Base-by-base conservation (phyloP, 2,888 invertebrate genomes). In the Brachypterus glaber region DNA sequence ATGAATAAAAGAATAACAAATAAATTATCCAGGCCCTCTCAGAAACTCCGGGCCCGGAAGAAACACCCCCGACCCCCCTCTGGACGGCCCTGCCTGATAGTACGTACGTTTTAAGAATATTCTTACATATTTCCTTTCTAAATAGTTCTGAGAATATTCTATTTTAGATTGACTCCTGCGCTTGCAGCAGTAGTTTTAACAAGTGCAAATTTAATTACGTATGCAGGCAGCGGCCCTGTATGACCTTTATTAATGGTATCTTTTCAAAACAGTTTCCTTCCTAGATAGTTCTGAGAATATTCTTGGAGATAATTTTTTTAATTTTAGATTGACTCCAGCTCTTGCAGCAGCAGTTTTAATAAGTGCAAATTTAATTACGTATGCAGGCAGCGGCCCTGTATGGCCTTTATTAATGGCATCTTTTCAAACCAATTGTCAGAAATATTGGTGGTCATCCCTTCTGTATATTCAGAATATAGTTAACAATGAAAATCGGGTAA, bases 161-260 rank as follows among this genome's bases (percentile, higher is more conserved):
- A n/a, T 49, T 49, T 17, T 40, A 69, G 73, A 51, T 53, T 74
- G 39, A 71, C 72, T 1, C 73, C 74, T 3, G 59, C 70, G 1
- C 63, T 71, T 38, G 63, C 62, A 4, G 57, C 68, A 2, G 54
- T 70, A 14, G 53, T 73, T 21, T 54, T 67, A 1, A 52, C 71
- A 9, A 61, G 63, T 27, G 60, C 67, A 2, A 68, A 69, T 11
- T 51, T 73, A 24, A 44, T 68, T 15, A 61, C 62, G 8, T 66
- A 69, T 46, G 35, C 71, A 17, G 69, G 69, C 2, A 65, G 68
- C n/a, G n/a, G n/a, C n/a, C n/a, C n/a, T n/a, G n/a, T n/a, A n/a
- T n/a, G n/a, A n/a, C n/a, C n/a, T n/a, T n/a, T n/a, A n/a, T n/a
- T n/a, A n/a, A n/a, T n/a, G n/a, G n/a, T n/a, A n/a, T n/a, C n/a